phyloP scores from a whole-genome alignment of 2,113 vertebrate species.

The Falco punctatus region DNA sequence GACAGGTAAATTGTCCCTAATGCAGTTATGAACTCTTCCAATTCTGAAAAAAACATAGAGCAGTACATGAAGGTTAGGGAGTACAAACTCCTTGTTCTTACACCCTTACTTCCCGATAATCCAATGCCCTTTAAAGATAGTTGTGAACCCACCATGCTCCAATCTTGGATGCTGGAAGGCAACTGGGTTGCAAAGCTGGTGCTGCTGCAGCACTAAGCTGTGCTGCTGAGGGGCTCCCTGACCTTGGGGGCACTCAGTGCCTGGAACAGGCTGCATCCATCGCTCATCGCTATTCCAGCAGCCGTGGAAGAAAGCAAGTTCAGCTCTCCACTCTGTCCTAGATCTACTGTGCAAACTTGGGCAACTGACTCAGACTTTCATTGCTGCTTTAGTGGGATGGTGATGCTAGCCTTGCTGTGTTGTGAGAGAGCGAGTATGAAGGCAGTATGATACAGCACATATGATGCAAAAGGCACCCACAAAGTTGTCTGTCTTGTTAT shows the following conservation, averaged over 20 bases:
- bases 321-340: background rate
- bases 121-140: background rate
- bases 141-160: background rate
- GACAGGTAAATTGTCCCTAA: background rate
- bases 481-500: background rate
- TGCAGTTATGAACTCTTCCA: background rate
- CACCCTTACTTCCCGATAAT: background rate
- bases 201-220: background rate
- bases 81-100: background rate
- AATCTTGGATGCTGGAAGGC: background rate
- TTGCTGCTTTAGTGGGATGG: background rate
- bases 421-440: background rate
- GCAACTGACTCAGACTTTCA: background rate
- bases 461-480: background rate
- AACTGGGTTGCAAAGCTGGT: background rate
- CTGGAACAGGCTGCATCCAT: accelerated
- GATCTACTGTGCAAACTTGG: background rate
- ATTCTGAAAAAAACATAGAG: background rate
- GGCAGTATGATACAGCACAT: background rate
- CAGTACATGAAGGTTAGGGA: background rate
- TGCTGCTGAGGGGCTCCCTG: background rate
- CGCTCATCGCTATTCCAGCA: background rate
- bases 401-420: background rate
- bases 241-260: no score
- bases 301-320: background rate